Conservation (phyloP, 1,140 invertebrate species). For the Prorops nasuta region DNA sequence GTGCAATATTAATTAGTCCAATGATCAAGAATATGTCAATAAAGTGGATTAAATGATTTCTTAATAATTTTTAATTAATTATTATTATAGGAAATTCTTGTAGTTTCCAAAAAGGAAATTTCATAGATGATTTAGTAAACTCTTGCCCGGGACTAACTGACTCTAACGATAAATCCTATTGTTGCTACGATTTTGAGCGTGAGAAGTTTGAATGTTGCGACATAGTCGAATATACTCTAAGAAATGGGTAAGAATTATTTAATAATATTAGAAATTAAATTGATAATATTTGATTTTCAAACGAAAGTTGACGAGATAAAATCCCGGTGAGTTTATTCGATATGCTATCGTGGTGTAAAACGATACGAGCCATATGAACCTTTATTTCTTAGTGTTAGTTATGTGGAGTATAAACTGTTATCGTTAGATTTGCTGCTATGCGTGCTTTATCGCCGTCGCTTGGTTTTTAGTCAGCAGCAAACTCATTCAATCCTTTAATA, state of each 20-base stretch:
- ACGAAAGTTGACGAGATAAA: too few relatives aligned
- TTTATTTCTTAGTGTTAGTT: neutral
- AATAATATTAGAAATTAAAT: neutral
- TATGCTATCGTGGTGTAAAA: neutral
- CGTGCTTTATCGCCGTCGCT: too few relatives aligned
- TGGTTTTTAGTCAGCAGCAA: too few relatives aligned
- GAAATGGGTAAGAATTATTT: slow-evolving; percentile 19
- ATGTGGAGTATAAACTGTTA: slow-evolving; percentile 1
- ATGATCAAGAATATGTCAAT: too few relatives aligned
- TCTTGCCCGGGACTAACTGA: slow-evolving; percentile 17
- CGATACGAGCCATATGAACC: neutral
- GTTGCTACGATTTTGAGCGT: slow-evolving; percentile 14
- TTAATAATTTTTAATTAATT: too few relatives aligned
- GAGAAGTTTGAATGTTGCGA: slow-evolving; percentile 18
- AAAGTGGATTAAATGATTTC: too few relatives aligned
- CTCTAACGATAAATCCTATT: slow-evolving; percentile 6
- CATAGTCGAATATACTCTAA: slow-evolving; percentile 13
- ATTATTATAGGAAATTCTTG: too few relatives aligned
- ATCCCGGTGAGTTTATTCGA: too few relatives aligned
- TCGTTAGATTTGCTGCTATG: neutral
- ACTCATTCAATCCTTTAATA: too few relatives aligned
- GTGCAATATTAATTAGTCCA: too few relatives aligned
- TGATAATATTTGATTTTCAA: neutral
- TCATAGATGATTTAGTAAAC: neutral
- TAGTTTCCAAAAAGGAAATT: too few relatives aligned